Evolutionary conservation across 2,797 vertebrate species (phyloP).

Genomic region (Choloepus didactylus): DNA sequence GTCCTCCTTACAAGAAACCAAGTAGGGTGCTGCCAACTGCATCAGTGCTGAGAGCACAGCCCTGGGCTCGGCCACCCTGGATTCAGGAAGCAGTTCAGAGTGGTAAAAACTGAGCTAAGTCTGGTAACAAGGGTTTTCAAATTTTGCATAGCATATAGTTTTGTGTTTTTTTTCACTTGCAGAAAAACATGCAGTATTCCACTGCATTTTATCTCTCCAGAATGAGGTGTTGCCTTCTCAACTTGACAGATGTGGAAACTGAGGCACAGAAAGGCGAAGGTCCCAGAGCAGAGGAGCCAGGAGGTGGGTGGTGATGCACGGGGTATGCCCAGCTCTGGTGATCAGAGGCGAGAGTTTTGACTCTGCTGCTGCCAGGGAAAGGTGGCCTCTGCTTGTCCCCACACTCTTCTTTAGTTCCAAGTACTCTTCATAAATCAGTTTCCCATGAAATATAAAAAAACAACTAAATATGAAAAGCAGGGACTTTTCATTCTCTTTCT

Average conservation of each 20-base stretch:
- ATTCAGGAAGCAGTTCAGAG: background rate
- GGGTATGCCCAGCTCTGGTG: background rate
- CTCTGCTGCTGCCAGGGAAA: background rate
- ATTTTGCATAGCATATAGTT: background rate
- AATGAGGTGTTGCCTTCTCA: background rate
- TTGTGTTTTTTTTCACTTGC: background rate
- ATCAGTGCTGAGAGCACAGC: background rate
- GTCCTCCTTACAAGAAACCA: background rate
- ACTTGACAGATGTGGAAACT: background rate
- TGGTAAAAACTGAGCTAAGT: background rate
- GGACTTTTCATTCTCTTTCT: slow-evolving; percentile 42
- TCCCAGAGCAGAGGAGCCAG: background rate
- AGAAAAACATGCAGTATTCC: background rate
- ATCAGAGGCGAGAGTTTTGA: background rate
- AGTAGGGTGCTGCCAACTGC: background rate
- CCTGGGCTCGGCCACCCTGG: background rate
- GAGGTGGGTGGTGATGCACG: rapidly evolving
- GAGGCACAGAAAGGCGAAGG: background rate
- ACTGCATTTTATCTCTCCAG: background rate
- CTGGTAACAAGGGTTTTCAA: background rate
- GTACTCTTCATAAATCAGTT: background rate
- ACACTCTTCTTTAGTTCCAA: background rate
- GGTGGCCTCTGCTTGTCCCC: background rate
- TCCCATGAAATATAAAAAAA: background rate
- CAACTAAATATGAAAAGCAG: background rate